These are phyloP conservation scores for Cryptocheilus praepositus DNA, from an alignment of 2,888 invertebrate species.

Conservation along the genomic window DNA sequence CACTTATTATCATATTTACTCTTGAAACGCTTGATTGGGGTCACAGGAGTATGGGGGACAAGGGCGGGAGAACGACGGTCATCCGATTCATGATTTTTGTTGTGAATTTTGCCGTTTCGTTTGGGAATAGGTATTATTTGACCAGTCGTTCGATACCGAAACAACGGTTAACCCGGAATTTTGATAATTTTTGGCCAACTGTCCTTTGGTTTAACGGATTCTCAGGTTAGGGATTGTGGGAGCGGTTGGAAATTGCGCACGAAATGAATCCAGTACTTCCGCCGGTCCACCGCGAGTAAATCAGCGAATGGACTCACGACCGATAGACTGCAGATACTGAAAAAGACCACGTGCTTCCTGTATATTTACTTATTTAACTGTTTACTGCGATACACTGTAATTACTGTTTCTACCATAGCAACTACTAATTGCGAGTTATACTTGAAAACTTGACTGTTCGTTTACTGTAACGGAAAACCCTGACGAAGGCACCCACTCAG, in stretches of 20 bases:
- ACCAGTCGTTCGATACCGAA: no score
- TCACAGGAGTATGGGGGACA: background rate
- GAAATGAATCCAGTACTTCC: constrained; percentile 56
- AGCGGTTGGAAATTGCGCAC: constrained; percentile 38
- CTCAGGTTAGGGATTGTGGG: constrained; percentile 13
- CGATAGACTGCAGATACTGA: constrained; percentile 69
- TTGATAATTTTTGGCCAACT: background rate
- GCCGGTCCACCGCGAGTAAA: constrained; percentile 55
- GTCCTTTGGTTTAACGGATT: background rate
- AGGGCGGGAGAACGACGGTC: constrained; percentile 23
- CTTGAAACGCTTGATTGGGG: constrained; percentile 57
- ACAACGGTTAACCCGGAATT: no score
- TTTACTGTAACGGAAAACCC: constrained; percentile 75
- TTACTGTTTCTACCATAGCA: constrained; percentile 71
- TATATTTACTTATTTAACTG: constrained; percentile 72
- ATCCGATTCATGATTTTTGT: background rate
- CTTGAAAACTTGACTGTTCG: constrained; percentile 67
- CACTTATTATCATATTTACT: constrained; percentile 72
- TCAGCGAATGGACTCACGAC: constrained; percentile 47
- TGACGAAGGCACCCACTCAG: constrained; percentile 73
- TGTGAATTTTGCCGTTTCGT: background rate
- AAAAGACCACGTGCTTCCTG: constrained; percentile 71
- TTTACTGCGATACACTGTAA: constrained; percentile 72
- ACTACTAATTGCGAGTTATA: constrained; percentile 74
- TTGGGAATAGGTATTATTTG: background rate